These are phyloP conservation scores for Hyperoplus immaculatus DNA, from an alignment of 2,797 vertebrate species.

Conservation along the genomic window DNA sequence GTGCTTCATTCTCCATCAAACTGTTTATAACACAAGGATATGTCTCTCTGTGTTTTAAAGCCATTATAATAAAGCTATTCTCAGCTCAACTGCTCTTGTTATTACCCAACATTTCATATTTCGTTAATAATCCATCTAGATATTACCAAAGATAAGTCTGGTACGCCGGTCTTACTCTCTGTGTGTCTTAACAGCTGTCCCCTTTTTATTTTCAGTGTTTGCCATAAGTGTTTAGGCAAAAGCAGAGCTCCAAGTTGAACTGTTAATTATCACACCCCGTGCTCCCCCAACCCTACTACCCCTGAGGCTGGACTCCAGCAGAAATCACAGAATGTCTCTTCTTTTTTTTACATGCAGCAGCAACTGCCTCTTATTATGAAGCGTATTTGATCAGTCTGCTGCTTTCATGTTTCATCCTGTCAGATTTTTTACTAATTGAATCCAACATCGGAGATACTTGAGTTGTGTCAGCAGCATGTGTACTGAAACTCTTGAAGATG, in stretches of 20 bases:
- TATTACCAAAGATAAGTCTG: constrained; percentile 7
- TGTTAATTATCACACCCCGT: constrained; percentile 28
- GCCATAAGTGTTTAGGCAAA: constrained; percentile 38
- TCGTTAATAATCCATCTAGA: background rate
- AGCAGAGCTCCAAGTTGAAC: constrained; percentile 30
- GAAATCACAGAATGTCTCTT: constrained; percentile 38
- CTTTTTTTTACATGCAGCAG: constrained; percentile 26
- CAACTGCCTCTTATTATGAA: constrained; percentile 21
- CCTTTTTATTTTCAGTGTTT: constrained; percentile 23
- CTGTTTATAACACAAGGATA: background rate
- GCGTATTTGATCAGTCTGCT: constrained; percentile 36
- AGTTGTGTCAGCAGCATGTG: background rate
- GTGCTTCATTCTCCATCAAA: background rate
- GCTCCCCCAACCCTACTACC: constrained; percentile 16
- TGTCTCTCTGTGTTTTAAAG: background rate
- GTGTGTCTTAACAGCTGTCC: constrained; percentile 47
- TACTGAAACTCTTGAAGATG: constrained; percentile 6
- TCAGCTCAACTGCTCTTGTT: background rate
- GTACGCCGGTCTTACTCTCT: constrained; percentile 10
- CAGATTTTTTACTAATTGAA: constrained; percentile 17
- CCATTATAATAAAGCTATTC: background rate
- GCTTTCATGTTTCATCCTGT: constrained; percentile 27
- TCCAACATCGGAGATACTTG: constrained; percentile 15
- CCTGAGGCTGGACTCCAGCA: constrained; percentile 35
- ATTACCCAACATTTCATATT: constrained; percentile 10